Conservation (phyloP, 1,140 invertebrate species). For the Drosophila mojavensis region DNA sequence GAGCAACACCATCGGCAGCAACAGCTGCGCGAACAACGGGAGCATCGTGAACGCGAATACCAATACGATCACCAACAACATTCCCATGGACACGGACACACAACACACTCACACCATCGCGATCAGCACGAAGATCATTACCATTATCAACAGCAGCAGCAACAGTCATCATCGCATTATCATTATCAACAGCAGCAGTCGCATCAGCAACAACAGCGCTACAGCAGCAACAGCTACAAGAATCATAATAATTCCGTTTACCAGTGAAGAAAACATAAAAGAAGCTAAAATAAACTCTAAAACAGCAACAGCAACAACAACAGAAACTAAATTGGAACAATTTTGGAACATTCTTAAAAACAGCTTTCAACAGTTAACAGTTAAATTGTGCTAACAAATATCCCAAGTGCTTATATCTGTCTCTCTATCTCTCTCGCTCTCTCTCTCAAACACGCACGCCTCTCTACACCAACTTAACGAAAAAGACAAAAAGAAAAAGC, state of each 20-base stretch:
- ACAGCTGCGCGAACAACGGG: conserved; percentile 46
- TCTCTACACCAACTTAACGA: conserved; percentile 51
- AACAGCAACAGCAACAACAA: conserved; percentile 39
- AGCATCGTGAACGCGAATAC: conserved; percentile 55
- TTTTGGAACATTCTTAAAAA: conserved; percentile 72
- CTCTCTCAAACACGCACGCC: conserved; percentile 46
- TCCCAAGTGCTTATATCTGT: conserved; percentile 22
- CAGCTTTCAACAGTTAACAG: conserved; percentile 75
- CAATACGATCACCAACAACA: conserved; percentile 37
- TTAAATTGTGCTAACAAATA: conserved; percentile 77
- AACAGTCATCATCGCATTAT: conserved; percentile 42
- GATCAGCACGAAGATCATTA: conserved; percentile 45
- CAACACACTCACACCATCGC: conserved; percentile 36
- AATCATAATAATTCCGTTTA: conserved; percentile 84
- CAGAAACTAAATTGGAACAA: conserved; percentile 39
- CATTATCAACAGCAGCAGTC: conserved; percentile 46
- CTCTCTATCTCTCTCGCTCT: not conserved
- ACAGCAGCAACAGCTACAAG: conserved; percentile 77
- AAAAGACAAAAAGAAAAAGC: conserved; percentile 8
- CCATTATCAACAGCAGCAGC: conserved; percentile 39
- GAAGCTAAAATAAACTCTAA: conserved; percentile 32
- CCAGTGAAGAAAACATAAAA: conserved; percentile 55
- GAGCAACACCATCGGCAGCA: conserved; percentile 59
- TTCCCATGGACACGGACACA: conserved; percentile 10
- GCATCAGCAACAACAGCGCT: conserved; percentile 67